These are phyloP conservation scores for Urosaurus nigricauda DNA, from an alignment of 2,797 vertebrate genomes.

Conservation along the genomic window DNA sequence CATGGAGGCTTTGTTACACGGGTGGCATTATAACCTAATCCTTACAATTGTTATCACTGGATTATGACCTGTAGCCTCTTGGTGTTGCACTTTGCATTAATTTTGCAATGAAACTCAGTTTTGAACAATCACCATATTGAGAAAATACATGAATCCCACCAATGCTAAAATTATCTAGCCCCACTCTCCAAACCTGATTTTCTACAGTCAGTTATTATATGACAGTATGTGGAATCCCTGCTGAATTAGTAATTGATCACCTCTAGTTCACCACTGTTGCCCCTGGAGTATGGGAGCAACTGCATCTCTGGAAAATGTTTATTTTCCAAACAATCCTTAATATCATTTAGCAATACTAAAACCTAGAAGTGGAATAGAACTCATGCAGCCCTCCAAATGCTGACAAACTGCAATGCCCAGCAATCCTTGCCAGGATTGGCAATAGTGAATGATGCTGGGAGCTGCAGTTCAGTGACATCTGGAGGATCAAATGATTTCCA, in stretches of 20 bases:
- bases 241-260: background rate
- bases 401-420: no score
- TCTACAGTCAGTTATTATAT: background rate
- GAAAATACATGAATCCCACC: background rate
- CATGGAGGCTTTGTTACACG: constrained; percentile 2
- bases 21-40: background rate
- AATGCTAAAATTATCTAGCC: background rate
- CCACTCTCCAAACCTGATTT: background rate
- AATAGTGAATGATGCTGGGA: no score
- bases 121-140: background rate
- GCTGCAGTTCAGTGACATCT: no score
- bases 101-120: background rate
- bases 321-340: background rate
- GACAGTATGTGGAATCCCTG: background rate
- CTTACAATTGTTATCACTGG: background rate
- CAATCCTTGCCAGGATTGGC: no score
- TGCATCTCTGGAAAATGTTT: background rate
- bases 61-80: background rate
- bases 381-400: no score
- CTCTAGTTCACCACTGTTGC: background rate
- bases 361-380: no score
- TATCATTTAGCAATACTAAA: background rate
- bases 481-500: no score
- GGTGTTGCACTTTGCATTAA: background rate
- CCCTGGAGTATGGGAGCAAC: background rate